Base-by-base conservation (phyloP, 2,797 vertebrate genomes). In the Clarias pachynema region DNA sequence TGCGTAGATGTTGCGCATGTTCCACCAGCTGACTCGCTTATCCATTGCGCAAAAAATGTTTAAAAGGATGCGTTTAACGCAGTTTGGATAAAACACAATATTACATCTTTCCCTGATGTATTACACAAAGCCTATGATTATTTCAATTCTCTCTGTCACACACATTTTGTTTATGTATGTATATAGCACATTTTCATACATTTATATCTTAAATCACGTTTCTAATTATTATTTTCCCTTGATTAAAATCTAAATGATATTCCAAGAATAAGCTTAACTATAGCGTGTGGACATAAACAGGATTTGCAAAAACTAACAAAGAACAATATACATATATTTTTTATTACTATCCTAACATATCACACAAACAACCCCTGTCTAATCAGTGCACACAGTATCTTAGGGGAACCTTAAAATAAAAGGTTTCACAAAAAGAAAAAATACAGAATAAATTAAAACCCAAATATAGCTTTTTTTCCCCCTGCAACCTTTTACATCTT, bases 311-410 rank as follows among this genome's bases (percentile, higher is more conserved):
- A 85, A 87, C 86, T 89, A 87, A 88, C 88, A 88, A 89, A 84
- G 65, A 66, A 37, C 29, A 82, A 87, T 65, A 87, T 60, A 49
- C 12, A 49, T 53, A 53, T 53, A 59, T 57, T 34, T 56, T 63
- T 89, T 75, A 88, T 87, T 87, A 79, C 79, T 89, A 80, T 88
- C 82, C 90, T 57, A 86, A 89, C 72, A 93, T 87, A 92, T 86
- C 90, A 74, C 79, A 92, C 59, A 80, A n/a, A 92, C 86, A 90
- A 83, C 89, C 92, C 88, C 86, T 79, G 89, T 78, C 40, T 90
- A 60, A 91, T 92, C 89, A 92, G 91, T 93, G 91, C 93, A 93
- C 94, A 93, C 89, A 92, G 90, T 91, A 89, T 26, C 81, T 70
- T 78, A 81, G 8, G 24, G 15, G 49, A 49, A 22, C 74, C 34